A percentile compares a stretch with the other conserved stretches of the same genome.
phyloP scores from a whole-genome alignment of 2,888 invertebrate genomes.

The Clunio marinus region DNA sequence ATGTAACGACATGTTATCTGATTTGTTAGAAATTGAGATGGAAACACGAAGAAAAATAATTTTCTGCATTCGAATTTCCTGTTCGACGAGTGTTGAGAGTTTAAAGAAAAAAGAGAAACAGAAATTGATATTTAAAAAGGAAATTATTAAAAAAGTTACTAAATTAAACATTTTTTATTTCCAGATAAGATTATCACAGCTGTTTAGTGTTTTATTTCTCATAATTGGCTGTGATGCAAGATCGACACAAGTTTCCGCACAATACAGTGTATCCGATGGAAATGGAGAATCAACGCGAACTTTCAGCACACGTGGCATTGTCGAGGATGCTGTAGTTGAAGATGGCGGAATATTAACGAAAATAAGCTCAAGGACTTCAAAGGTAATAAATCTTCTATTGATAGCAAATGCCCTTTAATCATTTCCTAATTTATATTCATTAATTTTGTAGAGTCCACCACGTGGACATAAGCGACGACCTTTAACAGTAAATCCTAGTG shows the following conservation, averaged over 20 bases:
- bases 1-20: too few species aligned
- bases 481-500: not conserved
- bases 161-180: not conserved
- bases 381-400: not conserved
- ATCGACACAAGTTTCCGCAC: conserved; percentile 34
- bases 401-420: too few species aligned
- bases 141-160: not conserved
- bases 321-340: conserved; percentile 12
- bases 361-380: not conserved
- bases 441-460: conserved; percentile 14
- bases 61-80: conserved; percentile 8
- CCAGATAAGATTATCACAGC: conserved; percentile 28
- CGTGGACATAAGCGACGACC: not conserved
- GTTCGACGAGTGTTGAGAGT: not conserved
- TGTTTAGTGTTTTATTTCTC: not conserved
- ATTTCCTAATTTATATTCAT: not conserved
- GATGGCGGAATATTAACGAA: conserved; percentile 28
- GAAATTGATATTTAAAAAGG: not conserved
- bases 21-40: too few species aligned
- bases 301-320: conserved; percentile 15
- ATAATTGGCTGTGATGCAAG: conserved; percentile 23
- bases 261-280: conserved; percentile 23
- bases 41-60: too few species aligned
- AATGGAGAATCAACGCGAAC: not conserved
- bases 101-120: too few species aligned